Evolutionary conservation across 2,888 invertebrate genomes (phyloP), one percentile per base, ranked within the genome.

Genomic region (Tuberolachnus salignus): DNA sequence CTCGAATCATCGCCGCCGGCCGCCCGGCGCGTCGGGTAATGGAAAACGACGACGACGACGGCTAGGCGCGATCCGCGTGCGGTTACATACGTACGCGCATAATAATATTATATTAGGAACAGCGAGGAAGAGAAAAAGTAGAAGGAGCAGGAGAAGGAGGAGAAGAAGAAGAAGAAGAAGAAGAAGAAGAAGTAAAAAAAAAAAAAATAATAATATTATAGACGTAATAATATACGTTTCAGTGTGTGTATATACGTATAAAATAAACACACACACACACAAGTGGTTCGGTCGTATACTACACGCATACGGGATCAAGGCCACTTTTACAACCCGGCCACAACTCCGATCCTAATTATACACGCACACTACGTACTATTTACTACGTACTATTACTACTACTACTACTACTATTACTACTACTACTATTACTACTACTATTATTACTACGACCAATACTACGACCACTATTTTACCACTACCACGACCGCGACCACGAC

Each of bases 241-340:
- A n/a, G n/a, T n/a, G n/a, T n/a, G n/a, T n/a, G n/a, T 61, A 61
- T 26, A 16, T 3, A 34, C 44, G 34, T 61, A 10, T 61, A n/a
- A 21, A 44, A 66, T 70, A 57, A 57, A n/a, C n/a, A n/a, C n/a
- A n/a, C n/a, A n/a, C n/a, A 57, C 70, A 71, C 70, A 71, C 70
- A 57, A 57, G 70, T 57, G 64, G 64, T 75, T 75, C n/a, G 74
- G 74, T 75, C 53, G 66, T n/a, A n/a, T n/a, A n/a, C n/a, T n/a
- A n/a, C n/a, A n/a, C 9, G 16, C 44, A 21, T 72, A 69, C 64
- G 75, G 66, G 75, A 75, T 75, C 75, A 75, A 75, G 75, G 75
- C 75, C 75, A 66, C 55, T 75, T 75, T 75, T 75, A 75, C 75
- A 66, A 75, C 75, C 75, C 74, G 74, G 64, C 74, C 74, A 74